Conservation (phyloP, 2,888 invertebrate species). For the Thereva nobilitata region DNA sequence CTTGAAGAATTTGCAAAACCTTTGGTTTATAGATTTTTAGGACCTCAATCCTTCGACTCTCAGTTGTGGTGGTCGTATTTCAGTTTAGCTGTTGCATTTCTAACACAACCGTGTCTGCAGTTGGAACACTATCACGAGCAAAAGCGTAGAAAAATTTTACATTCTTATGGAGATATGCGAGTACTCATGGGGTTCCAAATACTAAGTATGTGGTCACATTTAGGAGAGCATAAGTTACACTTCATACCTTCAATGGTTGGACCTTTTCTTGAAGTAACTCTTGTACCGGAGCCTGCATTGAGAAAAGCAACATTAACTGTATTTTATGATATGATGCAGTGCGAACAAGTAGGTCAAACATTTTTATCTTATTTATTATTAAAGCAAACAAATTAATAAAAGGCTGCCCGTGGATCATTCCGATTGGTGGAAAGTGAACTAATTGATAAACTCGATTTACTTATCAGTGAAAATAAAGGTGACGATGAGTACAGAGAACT, state of each 20-base stretch:
- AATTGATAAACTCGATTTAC: constrained; percentile 89
- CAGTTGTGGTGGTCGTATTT: constrained; percentile 80
- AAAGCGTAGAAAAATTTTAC: constrained; percentile 75
- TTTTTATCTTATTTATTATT: constrained; percentile 2
- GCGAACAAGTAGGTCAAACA: constrained; percentile 65
- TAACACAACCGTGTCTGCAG: constrained; percentile 80
- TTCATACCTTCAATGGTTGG: constrained; percentile 93
- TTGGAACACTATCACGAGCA: constrained; percentile 80
- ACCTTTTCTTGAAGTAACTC: constrained; percentile 88
- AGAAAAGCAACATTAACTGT: constrained; percentile 89
- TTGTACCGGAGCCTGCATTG: constrained; percentile 83
- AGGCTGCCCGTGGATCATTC: constrained; percentile 78
- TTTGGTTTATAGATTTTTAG: constrained; percentile 79
- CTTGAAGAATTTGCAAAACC: constrained; percentile 88
- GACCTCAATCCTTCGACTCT: constrained; percentile 74
- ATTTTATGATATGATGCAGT: constrained; percentile 94
- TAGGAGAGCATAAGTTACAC: constrained; percentile 85
- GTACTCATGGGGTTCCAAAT: constrained; percentile 92
- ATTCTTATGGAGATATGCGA: constrained; percentile 87
- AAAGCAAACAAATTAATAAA: not conserved
- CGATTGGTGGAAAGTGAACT: constrained; percentile 90
- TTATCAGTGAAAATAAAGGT: constrained; percentile 91
- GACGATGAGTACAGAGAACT: constrained; percentile 90
- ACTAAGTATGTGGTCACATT: constrained; percentile 86
- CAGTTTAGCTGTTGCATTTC: constrained; percentile 76